Conservation (phyloP, 1,140 invertebrate genomes). For the Ericerus pela region DNA sequence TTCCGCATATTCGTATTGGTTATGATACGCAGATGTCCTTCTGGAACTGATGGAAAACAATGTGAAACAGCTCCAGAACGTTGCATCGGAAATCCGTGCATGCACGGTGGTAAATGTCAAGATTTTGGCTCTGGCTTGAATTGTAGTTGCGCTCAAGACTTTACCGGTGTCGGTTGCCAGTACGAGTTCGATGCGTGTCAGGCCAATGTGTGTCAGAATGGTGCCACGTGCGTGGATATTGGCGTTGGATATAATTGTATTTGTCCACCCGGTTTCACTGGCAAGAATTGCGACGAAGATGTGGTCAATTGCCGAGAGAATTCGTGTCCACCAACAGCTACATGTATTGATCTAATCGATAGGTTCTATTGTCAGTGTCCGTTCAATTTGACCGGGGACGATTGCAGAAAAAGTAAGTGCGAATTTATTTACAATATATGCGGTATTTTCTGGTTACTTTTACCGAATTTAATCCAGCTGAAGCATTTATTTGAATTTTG, state of each 20-base stretch:
- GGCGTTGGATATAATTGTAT: conserved; percentile 69
- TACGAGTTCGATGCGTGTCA: conserved; percentile 86
- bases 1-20: neutral
- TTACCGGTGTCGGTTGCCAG: conserved; percentile 76
- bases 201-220: conserved; percentile 75
- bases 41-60: conserved; percentile 83
- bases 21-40: conserved; percentile 50
- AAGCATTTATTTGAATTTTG: no score
- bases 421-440: no score
- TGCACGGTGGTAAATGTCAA: conserved; percentile 84
- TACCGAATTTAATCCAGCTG: no score
- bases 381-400: conserved; percentile 88
- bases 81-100: conserved; percentile 89
- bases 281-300: conserved; percentile 78
- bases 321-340: conserved; percentile 83
- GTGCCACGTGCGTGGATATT: conserved; percentile 74
- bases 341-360: conserved; percentile 82
- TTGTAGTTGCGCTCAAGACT: conserved; percentile 76
- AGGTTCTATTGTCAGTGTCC: conserved; percentile 91
- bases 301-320: conserved; percentile 86
- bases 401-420: conserved; percentile 77
- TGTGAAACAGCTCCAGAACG: conserved; percentile 89
- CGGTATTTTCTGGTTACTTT: no score
- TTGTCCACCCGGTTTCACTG: conserved; percentile 69
- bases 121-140: conserved; percentile 90